These are phyloP conservation scores for Dendroctonus ponderosae DNA, from an alignment of 1,140 invertebrate species.

Conservation along the genomic window DNA sequence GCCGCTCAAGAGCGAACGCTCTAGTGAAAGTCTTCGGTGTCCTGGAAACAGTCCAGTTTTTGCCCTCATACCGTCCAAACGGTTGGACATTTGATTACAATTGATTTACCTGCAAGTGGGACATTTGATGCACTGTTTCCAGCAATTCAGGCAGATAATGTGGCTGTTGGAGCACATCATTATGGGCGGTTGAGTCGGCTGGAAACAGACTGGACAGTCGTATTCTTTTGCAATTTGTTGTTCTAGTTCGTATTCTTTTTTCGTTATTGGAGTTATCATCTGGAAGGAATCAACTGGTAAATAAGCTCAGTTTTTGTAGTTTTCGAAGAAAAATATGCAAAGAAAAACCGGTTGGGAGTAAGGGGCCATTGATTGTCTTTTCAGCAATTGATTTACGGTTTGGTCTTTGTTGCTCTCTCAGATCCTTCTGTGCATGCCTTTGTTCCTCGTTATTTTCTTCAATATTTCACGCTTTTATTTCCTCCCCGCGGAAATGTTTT, in stretches of 20 bases:
- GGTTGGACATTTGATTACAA: too few relatives aligned
- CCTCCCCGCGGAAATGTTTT: too few relatives aligned
- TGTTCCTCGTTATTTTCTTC: too few relatives aligned
- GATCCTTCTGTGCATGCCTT: too few relatives aligned
- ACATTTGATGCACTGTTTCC: conserved; percentile 17
- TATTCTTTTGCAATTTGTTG: conserved; percentile 10
- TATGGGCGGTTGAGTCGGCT: conserved; percentile 13
- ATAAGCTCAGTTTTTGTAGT: too few relatives aligned
- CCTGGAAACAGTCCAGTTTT: background rate
- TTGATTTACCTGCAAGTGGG: conserved; percentile 18
- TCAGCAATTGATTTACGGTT: too few relatives aligned
- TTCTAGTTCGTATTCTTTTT: conserved; percentile 8
- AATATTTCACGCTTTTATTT: too few relatives aligned
- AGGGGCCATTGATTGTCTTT: too few relatives aligned
- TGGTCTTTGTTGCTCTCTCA: too few relatives aligned
- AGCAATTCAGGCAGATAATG: conserved; percentile 19
- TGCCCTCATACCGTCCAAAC: too few relatives aligned
- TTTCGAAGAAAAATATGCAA: too few relatives aligned
- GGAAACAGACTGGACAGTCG: conserved; percentile 15
- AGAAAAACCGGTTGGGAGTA: background rate
- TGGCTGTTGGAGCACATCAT: conserved; percentile 24
- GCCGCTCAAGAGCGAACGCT: conserved; percentile 10
- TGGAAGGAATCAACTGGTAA: background rate
- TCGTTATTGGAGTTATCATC: conserved; percentile 7
- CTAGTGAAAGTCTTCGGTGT: conserved; percentile 8